These are phyloP conservation scores for Myotis planiceps DNA, from an alignment of 2,797 vertebrate genomes.

Conservation along the genomic window DNA sequence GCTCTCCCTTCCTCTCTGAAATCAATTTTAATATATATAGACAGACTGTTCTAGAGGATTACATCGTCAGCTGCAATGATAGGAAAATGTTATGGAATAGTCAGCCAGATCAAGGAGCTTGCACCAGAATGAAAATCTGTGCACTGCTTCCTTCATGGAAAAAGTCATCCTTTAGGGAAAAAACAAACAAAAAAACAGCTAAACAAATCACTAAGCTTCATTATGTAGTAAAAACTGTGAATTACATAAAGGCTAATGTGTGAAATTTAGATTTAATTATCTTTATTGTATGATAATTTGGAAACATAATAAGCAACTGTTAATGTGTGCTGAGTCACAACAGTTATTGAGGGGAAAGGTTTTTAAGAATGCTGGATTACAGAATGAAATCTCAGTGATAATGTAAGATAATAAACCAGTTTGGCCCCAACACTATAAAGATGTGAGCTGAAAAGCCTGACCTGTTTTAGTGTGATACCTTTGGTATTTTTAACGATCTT, in stretches of 20 bases:
- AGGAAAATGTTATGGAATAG: neutral
- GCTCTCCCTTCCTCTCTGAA: too few relatives aligned
- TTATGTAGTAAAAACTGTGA: neutral
- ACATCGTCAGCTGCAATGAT: neutral
- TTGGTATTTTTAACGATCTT: neutral
- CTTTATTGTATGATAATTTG: neutral
- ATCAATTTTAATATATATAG: too few relatives aligned
- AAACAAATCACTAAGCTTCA: neutral
- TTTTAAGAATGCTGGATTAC: neutral
- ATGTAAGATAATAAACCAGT: neutral
- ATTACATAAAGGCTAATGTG: neutral
- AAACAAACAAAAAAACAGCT: neutral
- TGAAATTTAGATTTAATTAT: slow-evolving; percentile 4
- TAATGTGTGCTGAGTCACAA: neutral
- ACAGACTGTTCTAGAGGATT: neutral
- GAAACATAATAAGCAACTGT: neutral
- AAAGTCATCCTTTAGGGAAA: neutral
- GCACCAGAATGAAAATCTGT: neutral
- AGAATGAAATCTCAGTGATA: neutral
- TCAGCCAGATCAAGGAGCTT: neutral
- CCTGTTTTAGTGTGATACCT: neutral
- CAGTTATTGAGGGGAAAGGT: neutral
- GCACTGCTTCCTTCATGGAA: neutral
- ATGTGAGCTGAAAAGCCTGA: neutral
- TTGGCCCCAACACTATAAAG: neutral